Evolutionary conservation across 2,113 vertebrate species (phyloP).

Genomic region (Eulemur rufifrons): DNA sequence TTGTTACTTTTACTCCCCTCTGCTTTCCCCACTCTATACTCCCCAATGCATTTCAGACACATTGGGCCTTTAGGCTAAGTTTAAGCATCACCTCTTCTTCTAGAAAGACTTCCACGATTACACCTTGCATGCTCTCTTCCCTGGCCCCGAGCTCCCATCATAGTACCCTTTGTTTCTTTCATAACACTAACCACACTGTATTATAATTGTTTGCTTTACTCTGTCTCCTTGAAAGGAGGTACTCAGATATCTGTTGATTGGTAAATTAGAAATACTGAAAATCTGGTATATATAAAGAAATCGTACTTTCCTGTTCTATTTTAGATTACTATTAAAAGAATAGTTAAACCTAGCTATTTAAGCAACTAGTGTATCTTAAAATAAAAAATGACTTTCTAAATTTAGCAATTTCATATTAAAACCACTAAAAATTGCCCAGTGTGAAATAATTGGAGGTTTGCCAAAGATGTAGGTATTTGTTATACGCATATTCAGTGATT

Average conservation of each 20-base stretch:
- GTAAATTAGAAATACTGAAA: background rate
- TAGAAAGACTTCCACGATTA: background rate
- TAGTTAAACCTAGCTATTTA: background rate
- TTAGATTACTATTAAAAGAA: background rate
- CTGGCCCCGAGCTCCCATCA: background rate
- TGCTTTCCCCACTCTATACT: background rate
- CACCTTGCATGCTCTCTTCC: too few relatives aligned
- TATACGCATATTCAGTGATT: background rate
- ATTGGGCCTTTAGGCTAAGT: background rate
- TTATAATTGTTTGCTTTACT: background rate
- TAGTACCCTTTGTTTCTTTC: background rate
- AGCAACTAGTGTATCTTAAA: background rate
- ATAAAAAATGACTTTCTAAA: background rate
- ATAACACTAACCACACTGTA: background rate
- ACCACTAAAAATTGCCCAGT: background rate
- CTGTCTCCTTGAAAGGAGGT: background rate
- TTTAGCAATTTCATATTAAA: slow-evolving; percentile 28
- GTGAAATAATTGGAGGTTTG: background rate
- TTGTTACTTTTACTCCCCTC: background rate
- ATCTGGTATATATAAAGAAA: background rate
- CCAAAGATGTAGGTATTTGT: background rate
- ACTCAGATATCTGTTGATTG: background rate
- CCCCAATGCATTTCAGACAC: background rate
- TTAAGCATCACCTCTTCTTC: background rate
- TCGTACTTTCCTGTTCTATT: slow-evolving; percentile 16